Base-by-base conservation (phyloP, 2,888 invertebrate species). In the Yponomeuta malinellus region DNA sequence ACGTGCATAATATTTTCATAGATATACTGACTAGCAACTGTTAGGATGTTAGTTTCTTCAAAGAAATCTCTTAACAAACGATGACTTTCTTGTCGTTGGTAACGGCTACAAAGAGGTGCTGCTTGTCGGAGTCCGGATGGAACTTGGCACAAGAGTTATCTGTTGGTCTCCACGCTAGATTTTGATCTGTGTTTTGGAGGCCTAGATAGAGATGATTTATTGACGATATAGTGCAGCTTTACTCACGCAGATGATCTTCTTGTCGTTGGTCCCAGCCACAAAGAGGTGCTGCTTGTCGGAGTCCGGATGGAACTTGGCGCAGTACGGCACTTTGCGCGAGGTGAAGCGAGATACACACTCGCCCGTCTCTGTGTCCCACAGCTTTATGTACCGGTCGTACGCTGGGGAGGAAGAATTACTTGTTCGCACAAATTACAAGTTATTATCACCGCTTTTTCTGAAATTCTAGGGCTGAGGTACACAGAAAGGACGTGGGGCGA, bases 351-450 rank as follows among this genome's bases (percentile, higher is more conserved):
- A 95, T 48, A 97, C 86, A 73, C 97, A 97, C 76, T 94, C 94
- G 68, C 99, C 99, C 0, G 97, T 97, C 93, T 99, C 99, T 0
- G 99, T 99, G 87, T 99, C 99, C 99, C 99, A 99, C 66, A 99
- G 91, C 90, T 99, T 99, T 72, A 99, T 97, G 83, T 97, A 99
- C 71, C 98, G 95, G 92, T 99, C 99, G 88, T 98, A 99, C 0
- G 95, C 96, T 93, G 92, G 0, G n/a, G 43, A 37, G 37, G n/a
- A 64, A 8, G 23, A 23, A 63, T 43, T 5, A 6, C 6, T 3
- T 43, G 9, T 43, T 43, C 9, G 6, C 43, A 43, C 43, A 5
- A 23, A 33, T 33, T 33, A 33, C 33, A 23, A 23, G 23, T 23
- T 23, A 23, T 23, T 23, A 23, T 23, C 23, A 23, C 23, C 23